phyloP scores from a whole-genome alignment of 2,888 invertebrate genomes.

The Cheilosia vernalis region DNA sequence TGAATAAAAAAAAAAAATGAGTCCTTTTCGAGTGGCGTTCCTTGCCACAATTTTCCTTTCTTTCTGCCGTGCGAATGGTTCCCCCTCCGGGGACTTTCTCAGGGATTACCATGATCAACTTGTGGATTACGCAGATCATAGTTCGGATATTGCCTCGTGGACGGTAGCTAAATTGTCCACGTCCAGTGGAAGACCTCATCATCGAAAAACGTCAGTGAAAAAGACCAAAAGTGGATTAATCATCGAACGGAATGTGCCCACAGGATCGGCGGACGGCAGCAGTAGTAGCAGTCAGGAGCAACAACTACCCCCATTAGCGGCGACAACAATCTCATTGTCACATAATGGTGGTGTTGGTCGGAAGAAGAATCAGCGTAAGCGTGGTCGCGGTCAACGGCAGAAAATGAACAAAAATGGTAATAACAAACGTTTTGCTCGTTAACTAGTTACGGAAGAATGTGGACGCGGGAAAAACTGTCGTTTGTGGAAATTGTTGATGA shows the following conservation, averaged over 20 bases:
- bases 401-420: constrained; percentile 77
- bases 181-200: constrained; percentile 46
- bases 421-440: constrained; percentile 29
- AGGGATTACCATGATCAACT: constrained; percentile 50
- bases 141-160: constrained; percentile 57
- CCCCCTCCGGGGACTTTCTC: constrained; percentile 42
- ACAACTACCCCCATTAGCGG: constrained; percentile 54
- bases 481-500: constrained; percentile 6
- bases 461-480: neutral
- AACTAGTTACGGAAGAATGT: constrained; percentile 42
- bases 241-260: constrained; percentile 64
- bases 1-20: constrained; percentile 41
- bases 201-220: constrained; percentile 61
- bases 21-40: constrained; percentile 63
- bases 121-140: constrained; percentile 62
- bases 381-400: constrained; percentile 75
- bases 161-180: constrained; percentile 33
- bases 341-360: constrained; percentile 12
- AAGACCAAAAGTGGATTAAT: constrained; percentile 73
- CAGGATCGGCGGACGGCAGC: constrained; percentile 30
- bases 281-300: constrained; percentile 41
- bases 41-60: constrained; percentile 50
- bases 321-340: constrained; percentile 44
- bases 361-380: constrained; percentile 65
- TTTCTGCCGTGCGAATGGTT: constrained; percentile 53